Percentiles rank a stretch among this genome's conserved stretches.
These are phyloP conservation scores for Halictus ligatus DNA, from an alignment of 2,888 invertebrate genomes.

Conservation along the genomic window DNA sequence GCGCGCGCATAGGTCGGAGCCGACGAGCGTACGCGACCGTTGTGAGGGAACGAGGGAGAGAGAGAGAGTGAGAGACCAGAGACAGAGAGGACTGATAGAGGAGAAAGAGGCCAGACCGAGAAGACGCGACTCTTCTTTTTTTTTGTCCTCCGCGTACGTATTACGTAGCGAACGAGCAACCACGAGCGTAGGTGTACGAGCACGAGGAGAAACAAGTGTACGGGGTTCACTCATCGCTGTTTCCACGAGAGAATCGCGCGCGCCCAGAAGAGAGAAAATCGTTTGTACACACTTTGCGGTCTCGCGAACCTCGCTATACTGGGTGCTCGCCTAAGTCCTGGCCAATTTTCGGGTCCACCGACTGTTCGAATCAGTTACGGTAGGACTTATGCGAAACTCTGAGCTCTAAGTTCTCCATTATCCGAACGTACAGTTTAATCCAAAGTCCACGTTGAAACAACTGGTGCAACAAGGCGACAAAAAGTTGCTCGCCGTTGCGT, in stretches of 20 bases:
- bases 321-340: background rate
- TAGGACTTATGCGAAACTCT: background rate
- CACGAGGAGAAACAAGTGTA: slow-evolving; percentile 53
- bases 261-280: slow-evolving; percentile 54
- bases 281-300: slow-evolving; percentile 55
- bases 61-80: background rate
- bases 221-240: slow-evolving; percentile 45
- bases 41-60: slow-evolving; percentile 26
- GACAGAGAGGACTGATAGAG: background rate
- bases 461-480: too few species aligned
- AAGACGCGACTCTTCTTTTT: slow-evolving; percentile 51
- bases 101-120: slow-evolving; percentile 21
- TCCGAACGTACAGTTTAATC: too few species aligned
- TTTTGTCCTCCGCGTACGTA: slow-evolving; percentile 53
- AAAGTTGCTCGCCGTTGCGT: too few species aligned
- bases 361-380: too few species aligned
- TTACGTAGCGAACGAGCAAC: slow-evolving; percentile 33
- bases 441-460: too few species aligned
- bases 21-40: slow-evolving; percentile 28
- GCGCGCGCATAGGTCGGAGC: slow-evolving; percentile 46
- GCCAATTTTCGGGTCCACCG: background rate
- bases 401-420: background rate
- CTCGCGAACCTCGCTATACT: slow-evolving; percentile 39
- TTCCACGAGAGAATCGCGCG: slow-evolving; percentile 55
- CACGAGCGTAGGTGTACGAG: slow-evolving; percentile 28